These are phyloP conservation scores for Magallana ariakensis DNA, from an alignment of 1,140 invertebrate genomes.

Conservation along the genomic window DNA sequence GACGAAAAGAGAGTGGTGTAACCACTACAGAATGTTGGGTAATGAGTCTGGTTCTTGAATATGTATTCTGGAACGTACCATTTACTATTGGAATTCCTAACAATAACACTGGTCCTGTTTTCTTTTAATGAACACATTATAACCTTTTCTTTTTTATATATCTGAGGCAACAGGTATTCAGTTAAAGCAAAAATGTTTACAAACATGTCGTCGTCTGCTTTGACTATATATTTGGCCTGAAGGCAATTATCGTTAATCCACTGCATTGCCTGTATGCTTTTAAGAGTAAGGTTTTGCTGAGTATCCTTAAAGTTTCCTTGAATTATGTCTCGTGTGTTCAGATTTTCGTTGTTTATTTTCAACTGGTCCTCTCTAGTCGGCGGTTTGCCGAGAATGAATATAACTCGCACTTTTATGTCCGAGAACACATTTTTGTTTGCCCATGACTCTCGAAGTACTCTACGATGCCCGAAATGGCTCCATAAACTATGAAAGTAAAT, in stretches of 20 bases:
- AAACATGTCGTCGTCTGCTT: conserved; percentile 94
- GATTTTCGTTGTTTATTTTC: conserved; percentile 61
- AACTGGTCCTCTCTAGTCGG: conserved; percentile 66
- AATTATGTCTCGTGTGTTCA: conserved; percentile 71
- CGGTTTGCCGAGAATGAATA: conserved; percentile 87
- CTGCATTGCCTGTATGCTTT: conserved; percentile 89
- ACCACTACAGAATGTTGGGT: conserved; percentile 78
- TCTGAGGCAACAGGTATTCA: conserved; percentile 63
- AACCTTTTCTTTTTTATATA: conserved; percentile 36
- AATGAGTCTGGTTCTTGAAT: conserved; percentile 70
- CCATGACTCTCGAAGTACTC: conserved; percentile 76
- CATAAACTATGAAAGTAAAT: conserved; percentile 63
- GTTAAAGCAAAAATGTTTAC: conserved; percentile 80
- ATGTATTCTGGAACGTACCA: conserved; percentile 76
- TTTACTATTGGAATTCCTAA: conserved; percentile 74
- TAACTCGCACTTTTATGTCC: conserved; percentile 61
- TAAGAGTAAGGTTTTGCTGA: conserved; percentile 69
- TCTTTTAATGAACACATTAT: conserved; percentile 63
- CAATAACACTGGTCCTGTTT: conserved; percentile 56
- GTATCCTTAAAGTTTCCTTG: conserved; percentile 72
- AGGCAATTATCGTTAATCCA: conserved; percentile 87
- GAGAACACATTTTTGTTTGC: conserved; percentile 61
- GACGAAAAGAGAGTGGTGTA: conserved; percentile 77
- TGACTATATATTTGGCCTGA: conserved; percentile 86
- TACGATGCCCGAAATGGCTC: conserved; percentile 62